These are phyloP conservation scores for Conus canariensis DNA, from an alignment of 2,888 invertebrate genomes.

Conservation along the genomic window DNA sequence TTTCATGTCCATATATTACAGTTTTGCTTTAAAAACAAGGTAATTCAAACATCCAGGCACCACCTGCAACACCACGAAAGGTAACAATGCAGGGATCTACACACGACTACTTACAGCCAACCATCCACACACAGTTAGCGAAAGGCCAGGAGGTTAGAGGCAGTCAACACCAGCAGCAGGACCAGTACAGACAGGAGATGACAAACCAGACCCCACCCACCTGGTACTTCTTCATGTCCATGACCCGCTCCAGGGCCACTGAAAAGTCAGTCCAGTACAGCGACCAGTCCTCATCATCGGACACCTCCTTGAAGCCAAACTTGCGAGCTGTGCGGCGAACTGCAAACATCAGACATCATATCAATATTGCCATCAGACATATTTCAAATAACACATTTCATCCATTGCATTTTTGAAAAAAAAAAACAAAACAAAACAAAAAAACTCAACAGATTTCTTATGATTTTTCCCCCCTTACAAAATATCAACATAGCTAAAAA, in stretches of 20 bases:
- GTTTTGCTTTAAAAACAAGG: too few relatives aligned
- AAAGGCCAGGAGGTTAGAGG: too few relatives aligned
- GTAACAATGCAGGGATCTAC: background rate
- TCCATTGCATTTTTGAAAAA: background rate
- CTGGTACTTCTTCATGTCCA: conserved; percentile 93
- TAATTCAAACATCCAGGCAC: too few relatives aligned
- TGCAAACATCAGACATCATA: conserved; percentile 67
- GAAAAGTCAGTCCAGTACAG: conserved; percentile 94
- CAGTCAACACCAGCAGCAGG: too few relatives aligned
- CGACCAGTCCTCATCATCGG: conserved; percentile 90
- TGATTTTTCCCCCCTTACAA: too few relatives aligned
- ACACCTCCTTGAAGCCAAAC: conserved; percentile 88
- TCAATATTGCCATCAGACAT: background rate
- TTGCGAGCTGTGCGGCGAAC: conserved; percentile 86
- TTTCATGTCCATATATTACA: too few relatives aligned
- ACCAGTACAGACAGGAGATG: too few relatives aligned
- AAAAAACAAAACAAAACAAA: background rate
- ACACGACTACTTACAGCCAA: background rate
- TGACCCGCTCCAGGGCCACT: conserved; percentile 90
- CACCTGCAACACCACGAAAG: too few relatives aligned
- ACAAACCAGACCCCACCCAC: conserved; percentile 61
- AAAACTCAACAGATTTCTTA: background rate
- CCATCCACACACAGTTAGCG: too few relatives aligned
- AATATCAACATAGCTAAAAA: too few relatives aligned
- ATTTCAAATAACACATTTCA: too few relatives aligned